These are phyloP conservation scores for Aldabrachelys gigantea DNA, from an alignment of 2,113 vertebrate species.

Conservation along the genomic window DNA sequence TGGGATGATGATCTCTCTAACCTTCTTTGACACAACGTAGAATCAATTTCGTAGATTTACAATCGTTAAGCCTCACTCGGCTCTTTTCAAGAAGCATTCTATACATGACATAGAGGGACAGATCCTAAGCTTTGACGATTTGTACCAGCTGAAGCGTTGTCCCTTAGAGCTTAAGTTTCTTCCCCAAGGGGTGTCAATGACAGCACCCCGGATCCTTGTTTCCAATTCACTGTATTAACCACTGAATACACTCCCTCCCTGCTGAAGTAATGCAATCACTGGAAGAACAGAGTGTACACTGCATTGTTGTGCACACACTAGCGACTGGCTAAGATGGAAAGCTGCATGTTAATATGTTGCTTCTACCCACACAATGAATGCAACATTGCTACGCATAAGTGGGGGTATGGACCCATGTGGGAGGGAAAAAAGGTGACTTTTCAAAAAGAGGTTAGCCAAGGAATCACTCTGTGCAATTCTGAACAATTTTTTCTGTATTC, in stretches of 20 bases:
- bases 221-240: background rate
- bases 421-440: background rate
- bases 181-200: background rate
- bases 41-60: background rate
- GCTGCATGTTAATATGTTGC: background rate
- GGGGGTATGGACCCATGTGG: background rate
- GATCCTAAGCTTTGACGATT: background rate
- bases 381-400: background rate
- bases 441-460: accelerated
- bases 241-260: background rate
- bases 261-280: background rate
- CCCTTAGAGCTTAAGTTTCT: background rate
- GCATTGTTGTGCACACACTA: background rate
- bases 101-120: background rate
- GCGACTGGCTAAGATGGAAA: background rate
- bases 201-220: background rate
- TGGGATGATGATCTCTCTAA: background rate
- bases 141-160: background rate
- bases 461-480: background rate
- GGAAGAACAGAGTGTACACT: background rate
- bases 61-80: background rate
- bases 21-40: background rate
- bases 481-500: background rate
- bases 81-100: background rate
- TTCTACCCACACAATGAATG: background rate